A percentile compares a stretch with the other conserved stretches of the same genome.
phyloP scores from a whole-genome alignment of 1,140 invertebrate genomes.

The Sycobia sp. region DNA sequence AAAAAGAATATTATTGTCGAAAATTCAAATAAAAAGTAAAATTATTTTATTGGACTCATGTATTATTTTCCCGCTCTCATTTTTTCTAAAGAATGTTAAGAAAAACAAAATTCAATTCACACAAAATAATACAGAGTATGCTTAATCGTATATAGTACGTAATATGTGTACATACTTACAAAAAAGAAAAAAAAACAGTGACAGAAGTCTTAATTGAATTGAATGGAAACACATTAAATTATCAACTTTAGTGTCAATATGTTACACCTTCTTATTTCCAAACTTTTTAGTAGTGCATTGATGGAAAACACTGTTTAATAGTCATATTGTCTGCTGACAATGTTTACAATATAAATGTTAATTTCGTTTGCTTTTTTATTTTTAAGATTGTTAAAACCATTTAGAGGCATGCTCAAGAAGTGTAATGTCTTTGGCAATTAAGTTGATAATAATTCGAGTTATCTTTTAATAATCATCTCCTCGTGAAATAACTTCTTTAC shows the following conservation, averaged over 20 bases:
- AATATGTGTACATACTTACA: constrained; percentile 31
- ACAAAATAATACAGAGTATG: constrained; percentile 27
- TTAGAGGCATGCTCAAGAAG: constrained; percentile 21
- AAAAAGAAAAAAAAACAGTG: constrained; percentile 23
- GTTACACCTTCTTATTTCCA: not conserved
- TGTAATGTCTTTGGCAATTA: constrained; percentile 24
- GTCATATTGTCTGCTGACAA: constrained; percentile 23
- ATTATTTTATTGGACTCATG: constrained; percentile 31
- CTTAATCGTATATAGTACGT: constrained; percentile 8
- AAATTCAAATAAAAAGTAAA: constrained; percentile 25
- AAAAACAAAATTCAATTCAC: constrained; percentile 12
- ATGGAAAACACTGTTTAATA: not conserved
- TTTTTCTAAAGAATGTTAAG: constrained; percentile 2
- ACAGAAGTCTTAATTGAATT: constrained; percentile 15
- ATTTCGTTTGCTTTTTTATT: not conserved
- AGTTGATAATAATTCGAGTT: constrained; percentile 29
- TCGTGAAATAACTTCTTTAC: constrained; percentile 96
- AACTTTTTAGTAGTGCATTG: not conserved
- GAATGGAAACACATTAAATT: constrained; percentile 17
- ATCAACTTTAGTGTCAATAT: constrained; percentile 17
- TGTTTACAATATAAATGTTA: constrained; percentile 10
- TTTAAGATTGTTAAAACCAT: constrained; percentile 5
- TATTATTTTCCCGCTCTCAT: constrained; percentile 14
- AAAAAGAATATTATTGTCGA: constrained; percentile 13
- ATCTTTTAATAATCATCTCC: constrained; percentile 89